Evolutionary conservation across 2,888 invertebrate genomes (phyloP).

Genomic region (Sycophila texana): DNA sequence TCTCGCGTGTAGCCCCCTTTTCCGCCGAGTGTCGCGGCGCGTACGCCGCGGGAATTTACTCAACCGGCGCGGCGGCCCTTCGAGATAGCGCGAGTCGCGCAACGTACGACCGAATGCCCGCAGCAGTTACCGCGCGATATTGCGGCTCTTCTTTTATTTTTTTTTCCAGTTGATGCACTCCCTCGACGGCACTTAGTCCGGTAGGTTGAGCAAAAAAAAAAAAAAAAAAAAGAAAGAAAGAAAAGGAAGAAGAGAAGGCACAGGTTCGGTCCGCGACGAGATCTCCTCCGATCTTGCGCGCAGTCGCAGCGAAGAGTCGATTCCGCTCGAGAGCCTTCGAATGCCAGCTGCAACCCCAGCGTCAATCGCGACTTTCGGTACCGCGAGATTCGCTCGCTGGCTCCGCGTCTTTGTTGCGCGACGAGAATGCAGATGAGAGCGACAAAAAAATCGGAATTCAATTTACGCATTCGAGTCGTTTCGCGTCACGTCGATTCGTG

Average conservation of each 20-base stretch:
- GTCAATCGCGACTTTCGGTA: constrained; percentile 11
- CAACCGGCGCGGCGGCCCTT: constrained; percentile 49
- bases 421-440: constrained; percentile 9
- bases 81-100: not conserved
- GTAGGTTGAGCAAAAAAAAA: too few relatives aligned
- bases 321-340: not conserved
- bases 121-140: not conserved
- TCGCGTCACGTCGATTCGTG: not conserved
- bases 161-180: constrained; percentile 8
- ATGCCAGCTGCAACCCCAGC: constrained; percentile 8
- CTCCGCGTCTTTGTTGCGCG: not conserved
- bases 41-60: constrained; percentile 59
- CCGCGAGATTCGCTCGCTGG: not conserved
- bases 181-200: too few relatives aligned
- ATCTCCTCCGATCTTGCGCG: too few relatives aligned
- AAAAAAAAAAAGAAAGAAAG: too few relatives aligned
- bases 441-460: constrained; percentile 20
- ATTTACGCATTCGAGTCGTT: constrained; percentile 26
- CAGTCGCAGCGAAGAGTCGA: not conserved
- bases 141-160: too few relatives aligned
- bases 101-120: constrained; percentile 13
- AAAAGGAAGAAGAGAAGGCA: too few relatives aligned
- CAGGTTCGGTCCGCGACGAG: too few relatives aligned
- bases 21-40: constrained; percentile 19
- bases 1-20: constrained; percentile 29